phyloP scores from a whole-genome alignment of 2,888 invertebrate species.

The Noctua pronuba region DNA sequence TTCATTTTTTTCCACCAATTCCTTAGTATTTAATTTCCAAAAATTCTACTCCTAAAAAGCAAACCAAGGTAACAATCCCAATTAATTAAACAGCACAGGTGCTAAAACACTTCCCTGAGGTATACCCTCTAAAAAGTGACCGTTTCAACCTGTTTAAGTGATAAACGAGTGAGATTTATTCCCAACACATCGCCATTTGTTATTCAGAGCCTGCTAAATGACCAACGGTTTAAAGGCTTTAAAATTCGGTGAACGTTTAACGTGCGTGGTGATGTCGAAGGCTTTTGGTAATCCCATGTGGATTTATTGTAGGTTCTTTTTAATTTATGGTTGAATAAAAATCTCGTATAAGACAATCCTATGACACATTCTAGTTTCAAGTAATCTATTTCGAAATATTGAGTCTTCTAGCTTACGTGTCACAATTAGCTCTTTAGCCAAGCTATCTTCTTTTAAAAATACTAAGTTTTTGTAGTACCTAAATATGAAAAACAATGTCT shows the following conservation, averaged over 20 bases:
- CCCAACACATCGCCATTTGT: conserved; percentile 80
- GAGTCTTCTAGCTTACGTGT: not conserved
- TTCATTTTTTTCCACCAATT: not conserved
- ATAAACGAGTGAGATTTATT: conserved; percentile 86
- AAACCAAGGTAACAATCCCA: conserved; percentile 11
- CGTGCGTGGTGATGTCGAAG: conserved; percentile 71
- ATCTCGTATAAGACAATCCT: not conserved
- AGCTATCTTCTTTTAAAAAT: not conserved
- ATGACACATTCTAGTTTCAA: not conserved
- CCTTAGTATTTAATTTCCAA: not conserved
- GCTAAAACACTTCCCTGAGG: conserved; percentile 75
- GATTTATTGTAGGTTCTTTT: not conserved
- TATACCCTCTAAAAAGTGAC: conserved; percentile 72
- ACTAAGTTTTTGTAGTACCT: not conserved
- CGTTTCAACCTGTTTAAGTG: conserved; percentile 77
- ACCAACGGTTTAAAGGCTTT: conserved; percentile 74
- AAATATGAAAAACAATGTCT: not conserved
- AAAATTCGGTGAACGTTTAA: conserved; percentile 75
- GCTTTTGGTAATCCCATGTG: conserved; percentile 54
- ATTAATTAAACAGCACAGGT: conserved; percentile 65
- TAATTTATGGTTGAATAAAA: not conserved
- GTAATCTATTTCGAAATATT: not conserved
- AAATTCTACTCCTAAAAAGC: not conserved
- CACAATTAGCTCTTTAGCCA: not conserved
- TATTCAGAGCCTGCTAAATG: conserved; percentile 82